These are phyloP conservation scores for Odontesthes bonariensis DNA, from an alignment of 2,113 vertebrate species.

Conservation along the genomic window DNA sequence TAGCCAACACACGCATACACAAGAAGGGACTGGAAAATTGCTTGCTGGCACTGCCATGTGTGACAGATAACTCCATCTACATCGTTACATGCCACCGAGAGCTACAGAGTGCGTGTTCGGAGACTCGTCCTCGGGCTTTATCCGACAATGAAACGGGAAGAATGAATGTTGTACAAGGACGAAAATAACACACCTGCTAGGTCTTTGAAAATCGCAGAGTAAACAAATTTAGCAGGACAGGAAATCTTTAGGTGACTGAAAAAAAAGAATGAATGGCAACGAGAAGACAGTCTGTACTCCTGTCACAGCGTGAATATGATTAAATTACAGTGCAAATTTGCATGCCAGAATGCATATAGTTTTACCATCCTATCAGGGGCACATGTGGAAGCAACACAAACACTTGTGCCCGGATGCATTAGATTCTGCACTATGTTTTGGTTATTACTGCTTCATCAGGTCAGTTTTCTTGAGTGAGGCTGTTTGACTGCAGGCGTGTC, in stretches of 20 bases:
- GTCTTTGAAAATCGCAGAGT: constrained; percentile 27
- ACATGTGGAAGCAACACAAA: neutral
- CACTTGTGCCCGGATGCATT: neutral
- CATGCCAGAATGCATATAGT: constrained; percentile 10
- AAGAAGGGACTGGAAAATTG: constrained; percentile 46
- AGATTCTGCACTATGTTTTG: neutral
- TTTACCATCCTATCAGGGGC: constrained; percentile 27
- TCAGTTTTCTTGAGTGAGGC: no score
- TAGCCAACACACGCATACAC: constrained; percentile 1
- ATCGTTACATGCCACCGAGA: constrained; percentile 54
- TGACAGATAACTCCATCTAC: constrained; percentile 72
- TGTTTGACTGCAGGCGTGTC: no score
- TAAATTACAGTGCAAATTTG: constrained; percentile 1
- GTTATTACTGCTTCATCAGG: neutral
- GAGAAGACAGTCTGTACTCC: neutral
- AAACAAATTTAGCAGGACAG: constrained; percentile 37
- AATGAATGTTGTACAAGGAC: constrained; percentile 50
- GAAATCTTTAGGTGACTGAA: constrained; percentile 15
- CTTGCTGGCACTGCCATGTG: constrained; percentile 53
- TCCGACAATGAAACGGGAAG: constrained; percentile 56
- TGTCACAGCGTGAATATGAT: constrained; percentile 16
- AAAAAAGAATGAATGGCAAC: neutral
- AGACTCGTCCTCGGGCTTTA: constrained; percentile 53
- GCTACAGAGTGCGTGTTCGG: constrained; percentile 57
- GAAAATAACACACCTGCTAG: constrained; percentile 57